A percentile compares a stretch with the other conserved stretches of the same genome.
phyloP scores from a whole-genome alignment of 2,113 vertebrate species.

The Laticauda colubrina region DNA sequence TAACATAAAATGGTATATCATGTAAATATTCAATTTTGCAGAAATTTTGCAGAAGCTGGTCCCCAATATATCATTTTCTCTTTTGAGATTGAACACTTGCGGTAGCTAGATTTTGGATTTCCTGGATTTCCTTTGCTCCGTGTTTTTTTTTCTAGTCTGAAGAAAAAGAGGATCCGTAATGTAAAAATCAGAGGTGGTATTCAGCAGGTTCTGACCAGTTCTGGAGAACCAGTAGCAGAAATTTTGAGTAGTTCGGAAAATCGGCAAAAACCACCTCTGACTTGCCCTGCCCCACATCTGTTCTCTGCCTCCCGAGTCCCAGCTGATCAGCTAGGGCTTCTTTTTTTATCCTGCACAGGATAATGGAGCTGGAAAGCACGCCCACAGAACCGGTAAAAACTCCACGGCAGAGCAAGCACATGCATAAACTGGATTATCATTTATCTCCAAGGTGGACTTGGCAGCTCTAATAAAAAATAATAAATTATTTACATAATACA shows the following conservation, averaged over 20 bases:
- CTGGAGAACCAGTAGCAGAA: no score
- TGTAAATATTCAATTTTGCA: not conserved
- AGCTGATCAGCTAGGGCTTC: no score
- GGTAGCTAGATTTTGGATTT: not conserved
- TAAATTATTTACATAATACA: conserved; percentile 15
- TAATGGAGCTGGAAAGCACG: no score
- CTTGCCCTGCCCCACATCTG: no score
- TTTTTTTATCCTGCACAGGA: no score
- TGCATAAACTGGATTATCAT: not conserved
- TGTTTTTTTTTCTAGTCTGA: not conserved
- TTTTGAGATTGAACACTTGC: not conserved
- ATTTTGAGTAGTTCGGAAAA: no score
- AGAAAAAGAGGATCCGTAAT: not conserved
- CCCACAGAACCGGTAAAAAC: not conserved
- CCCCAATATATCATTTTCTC: not conserved
- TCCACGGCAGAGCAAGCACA: not conserved
- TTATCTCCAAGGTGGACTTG: not conserved
- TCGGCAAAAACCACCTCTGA: no score
- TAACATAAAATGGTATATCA: not conserved
- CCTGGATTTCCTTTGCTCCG: not conserved
- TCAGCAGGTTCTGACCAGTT: no score
- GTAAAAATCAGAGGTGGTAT: not conserved
- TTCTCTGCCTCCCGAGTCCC: no score
- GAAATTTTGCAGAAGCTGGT: not conserved
- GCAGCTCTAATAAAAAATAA: conserved; percentile 5